These are phyloP conservation scores for Thymelicus sylvestris DNA, from an alignment of 2,888 invertebrate genomes.

Conservation along the genomic window DNA sequence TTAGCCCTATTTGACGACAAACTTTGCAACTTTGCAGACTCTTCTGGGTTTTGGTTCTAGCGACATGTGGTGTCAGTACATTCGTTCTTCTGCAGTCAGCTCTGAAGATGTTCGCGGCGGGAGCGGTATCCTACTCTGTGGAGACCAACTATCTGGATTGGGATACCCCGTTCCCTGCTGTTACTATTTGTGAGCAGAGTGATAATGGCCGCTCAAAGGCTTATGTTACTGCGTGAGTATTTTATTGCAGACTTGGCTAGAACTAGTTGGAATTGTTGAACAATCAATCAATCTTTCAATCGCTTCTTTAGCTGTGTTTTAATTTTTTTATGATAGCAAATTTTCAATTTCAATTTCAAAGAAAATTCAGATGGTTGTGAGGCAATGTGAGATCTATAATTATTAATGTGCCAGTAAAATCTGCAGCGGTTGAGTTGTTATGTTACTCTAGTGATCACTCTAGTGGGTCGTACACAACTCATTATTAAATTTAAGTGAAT, in stretches of 20 bases:
- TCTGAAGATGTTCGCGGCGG: conserved; percentile 72
- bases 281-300: too few relatives aligned
- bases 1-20: too few relatives aligned
- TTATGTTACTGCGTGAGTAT: conserved; percentile 58
- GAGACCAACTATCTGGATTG: conserved; percentile 86
- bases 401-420: conserved; percentile 1
- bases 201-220: conserved; percentile 60
- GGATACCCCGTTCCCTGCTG: conserved; percentile 86
- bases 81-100: conserved; percentile 64
- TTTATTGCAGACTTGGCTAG: background rate
- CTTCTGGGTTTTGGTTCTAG: conserved; percentile 81
- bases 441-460: too few relatives aligned
- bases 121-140: conserved; percentile 80
- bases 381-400: too few relatives aligned
- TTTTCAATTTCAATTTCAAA: too few relatives aligned
- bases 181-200: conserved; percentile 83
- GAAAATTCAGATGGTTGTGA: too few relatives aligned
- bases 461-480: too few relatives aligned
- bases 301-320: too few relatives aligned
- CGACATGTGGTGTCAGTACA: conserved; percentile 59
- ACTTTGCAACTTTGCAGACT: conserved; percentile 66
- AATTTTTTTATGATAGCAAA: too few relatives aligned
- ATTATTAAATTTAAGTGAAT: too few relatives aligned
- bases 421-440: conserved; percentile 45
- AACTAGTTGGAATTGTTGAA: too few relatives aligned